Base-by-base conservation (phyloP, 2,888 invertebrate species). In the Chaitophorus viminalis region DNA sequence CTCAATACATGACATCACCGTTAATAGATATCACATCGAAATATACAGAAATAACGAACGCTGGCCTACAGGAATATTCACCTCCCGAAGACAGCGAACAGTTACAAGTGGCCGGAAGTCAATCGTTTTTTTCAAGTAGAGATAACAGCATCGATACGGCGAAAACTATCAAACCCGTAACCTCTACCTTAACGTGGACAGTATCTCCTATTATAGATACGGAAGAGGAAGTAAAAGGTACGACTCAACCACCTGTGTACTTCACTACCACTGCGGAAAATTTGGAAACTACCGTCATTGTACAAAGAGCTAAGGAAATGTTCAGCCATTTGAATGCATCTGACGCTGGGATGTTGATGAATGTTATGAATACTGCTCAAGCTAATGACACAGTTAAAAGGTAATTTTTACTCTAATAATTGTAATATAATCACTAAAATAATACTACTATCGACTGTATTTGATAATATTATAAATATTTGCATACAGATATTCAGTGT, bases 351-450 rank as follows among this genome's bases (percentile, higher is more conserved):
- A 95, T 95, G 90, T 92, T 96, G 86, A 94, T 96, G 93, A 94
- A 94, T 89, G 95, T 96, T 70, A 96, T 96, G 96, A 94, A 95
- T 90, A 95, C 95, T 91, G 96, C 96, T 0, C 94, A 90, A 89
- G 89, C 89, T 11, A 90, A 90, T 78, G 90, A 89, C 84, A 90
- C 90, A 8, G 82, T 90, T 21, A 90, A 90, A 81, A 82, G 89
- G 77, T 87, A 79, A 29, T 36, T 33, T 52, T 29, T 11, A 46
- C 14, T 14, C 25, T 33, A 4, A 25, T 33, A n/a, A n/a, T n/a
- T n/a, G n/a, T n/a, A n/a, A n/a, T 83, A 29, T 1, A 29, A 52
- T 39, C 29, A 36, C 11, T 46, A 46, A 14, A 46, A 46, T 46
- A 14, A 46, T 46, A 46, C 14, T 11, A 46, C 14, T 3, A 14